These are phyloP conservation scores for Leucoma salicis DNA, from an alignment of 2,888 invertebrate genomes.

Conservation along the genomic window DNA sequence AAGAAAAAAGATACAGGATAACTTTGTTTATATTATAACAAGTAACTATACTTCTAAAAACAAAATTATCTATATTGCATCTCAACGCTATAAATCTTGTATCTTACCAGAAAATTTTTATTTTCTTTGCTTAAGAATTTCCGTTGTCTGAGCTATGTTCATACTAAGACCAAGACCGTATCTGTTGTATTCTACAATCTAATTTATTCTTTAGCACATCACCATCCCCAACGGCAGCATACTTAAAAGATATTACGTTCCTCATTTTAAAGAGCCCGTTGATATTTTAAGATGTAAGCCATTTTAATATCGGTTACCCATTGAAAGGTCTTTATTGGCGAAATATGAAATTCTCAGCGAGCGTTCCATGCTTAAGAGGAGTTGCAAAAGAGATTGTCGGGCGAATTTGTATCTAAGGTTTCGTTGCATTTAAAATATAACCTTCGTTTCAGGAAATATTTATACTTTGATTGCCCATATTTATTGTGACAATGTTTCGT, in stretches of 20 bases:
- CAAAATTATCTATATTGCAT: no score
- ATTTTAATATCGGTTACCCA: slow-evolving; percentile 50
- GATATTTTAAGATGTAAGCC: slow-evolving; percentile 42
- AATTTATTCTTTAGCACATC: slow-evolving; percentile 6
- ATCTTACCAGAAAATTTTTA: no score
- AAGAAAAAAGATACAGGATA: no score
- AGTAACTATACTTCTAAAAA: no score
- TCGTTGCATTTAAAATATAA: no score
- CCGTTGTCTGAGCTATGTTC: neutral
- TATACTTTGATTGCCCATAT: no score
- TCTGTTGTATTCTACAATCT: neutral
- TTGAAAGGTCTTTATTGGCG: slow-evolving; percentile 39
- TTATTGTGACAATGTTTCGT: no score
- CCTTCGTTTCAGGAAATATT: no score
- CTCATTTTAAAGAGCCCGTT: slow-evolving; percentile 34
- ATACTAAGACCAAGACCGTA: no score
- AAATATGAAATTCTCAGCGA: slow-evolving; percentile 44
- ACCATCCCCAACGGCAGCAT: slow-evolving; percentile 16
- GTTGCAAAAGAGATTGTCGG: slow-evolving; percentile 24
- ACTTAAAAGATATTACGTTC: slow-evolving; percentile 37
- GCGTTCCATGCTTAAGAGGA: slow-evolving; percentile 21
- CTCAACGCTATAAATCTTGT: no score
- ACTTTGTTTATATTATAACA: no score
- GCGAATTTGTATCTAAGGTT: slow-evolving; percentile 30
- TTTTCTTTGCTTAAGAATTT: no score